Base-by-base conservation (phyloP, 2,797 vertebrate genomes). In the Agapornis canus region DNA sequence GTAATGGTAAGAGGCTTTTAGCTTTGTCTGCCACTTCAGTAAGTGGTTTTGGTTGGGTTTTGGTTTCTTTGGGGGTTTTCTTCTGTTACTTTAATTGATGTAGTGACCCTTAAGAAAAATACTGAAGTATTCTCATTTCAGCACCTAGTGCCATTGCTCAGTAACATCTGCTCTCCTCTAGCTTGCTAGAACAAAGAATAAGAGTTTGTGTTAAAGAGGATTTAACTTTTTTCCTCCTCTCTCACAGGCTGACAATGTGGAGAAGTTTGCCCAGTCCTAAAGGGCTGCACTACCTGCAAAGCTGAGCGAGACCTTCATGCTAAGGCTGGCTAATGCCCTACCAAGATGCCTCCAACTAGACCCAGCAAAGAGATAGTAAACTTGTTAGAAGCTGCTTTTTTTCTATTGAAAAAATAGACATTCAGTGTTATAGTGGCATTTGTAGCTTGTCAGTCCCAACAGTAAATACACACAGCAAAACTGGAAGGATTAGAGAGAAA, bases 31-130 rank as follows among this genome's bases (percentile, higher is more conserved):
- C 22, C 22, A 42, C 10, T 40, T 42, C 19, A 59, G 1, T 13
- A 35, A 22, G 26, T 8, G 29, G 5, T 26, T 60, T 60, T 2
- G 0, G 4, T 37, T 35, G 25, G 3, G 4, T 23, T 43, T 47
- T 27, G 10, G 5, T 7, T 68, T 20, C 9, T 57, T 35, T 57
- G 14, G 22, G 22, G 1, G 12, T 56, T 31, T 43, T 29, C 13
- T 57, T 65, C 19, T 52, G 21, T 37, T 45, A 31, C 19, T 52
- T 52, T 52, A 61, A 37, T 17, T n/a, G 47, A 45, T 21, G 7
- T 15, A 39, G 37, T 39, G 37, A 39, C 37, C 37, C 37, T 39
- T 39, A 40, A 4, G 4, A 35, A 52, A 66, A 79, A 66, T 42
- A 11, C 10, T 48, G n/a, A 19, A 66, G 19, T 25, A 37, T 23